Conservation (phyloP, 2,113 vertebrate species). For the Gopherus evgoodei region DNA sequence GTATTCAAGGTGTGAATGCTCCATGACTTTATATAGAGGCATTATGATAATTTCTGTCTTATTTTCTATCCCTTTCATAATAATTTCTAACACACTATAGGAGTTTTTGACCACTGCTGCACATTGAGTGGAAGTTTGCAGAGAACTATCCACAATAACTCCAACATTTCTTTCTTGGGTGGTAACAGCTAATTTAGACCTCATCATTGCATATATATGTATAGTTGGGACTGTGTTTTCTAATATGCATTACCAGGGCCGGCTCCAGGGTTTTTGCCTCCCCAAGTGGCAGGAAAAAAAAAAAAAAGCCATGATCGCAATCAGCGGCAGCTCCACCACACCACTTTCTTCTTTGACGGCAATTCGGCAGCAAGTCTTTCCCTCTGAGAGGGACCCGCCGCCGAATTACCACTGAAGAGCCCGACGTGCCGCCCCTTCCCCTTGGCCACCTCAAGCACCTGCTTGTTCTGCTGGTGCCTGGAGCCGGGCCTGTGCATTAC, state of each 20-base stretch:
- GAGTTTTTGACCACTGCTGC: neutral
- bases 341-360: too few species aligned
- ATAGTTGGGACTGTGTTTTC: neutral
- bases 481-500: neutral
- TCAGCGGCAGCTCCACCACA: too few species aligned
- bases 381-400: too few species aligned
- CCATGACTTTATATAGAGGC: neutral
- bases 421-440: too few species aligned
- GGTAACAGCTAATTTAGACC: neutral
- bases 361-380: too few species aligned
- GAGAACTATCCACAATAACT: neutral
- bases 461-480: too few species aligned
- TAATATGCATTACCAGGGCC: neutral
- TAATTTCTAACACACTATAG: neutral
- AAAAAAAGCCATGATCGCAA: too few species aligned
- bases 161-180: neutral
- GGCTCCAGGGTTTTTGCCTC: too few species aligned
- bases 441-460: too few species aligned
- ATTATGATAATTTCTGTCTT: neutral
- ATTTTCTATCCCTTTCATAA: neutral
- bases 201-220: neutral
- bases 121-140: neutral
- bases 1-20: neutral
- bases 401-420: too few species aligned
- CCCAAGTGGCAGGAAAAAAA: too few species aligned